Conservation (phyloP, 2,888 invertebrate species). For the Macrosiphum euphorbiae region DNA sequence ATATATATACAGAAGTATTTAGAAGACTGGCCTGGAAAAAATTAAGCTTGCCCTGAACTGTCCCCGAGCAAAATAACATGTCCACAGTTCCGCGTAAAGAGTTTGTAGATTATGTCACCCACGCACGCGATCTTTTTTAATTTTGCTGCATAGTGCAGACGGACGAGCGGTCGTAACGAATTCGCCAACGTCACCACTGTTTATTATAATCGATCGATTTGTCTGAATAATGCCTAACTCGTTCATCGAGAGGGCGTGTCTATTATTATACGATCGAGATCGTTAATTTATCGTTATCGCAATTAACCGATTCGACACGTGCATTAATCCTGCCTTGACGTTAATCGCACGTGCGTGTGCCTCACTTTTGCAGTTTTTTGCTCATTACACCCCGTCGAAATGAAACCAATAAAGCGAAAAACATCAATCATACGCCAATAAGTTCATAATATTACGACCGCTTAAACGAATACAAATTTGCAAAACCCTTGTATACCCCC, state of each 20-base stretch:
- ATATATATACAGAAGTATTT: background rate
- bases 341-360: background rate
- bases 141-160: background rate
- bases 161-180: background rate
- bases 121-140: background rate
- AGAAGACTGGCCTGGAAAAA: background rate
- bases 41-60: too few species aligned
- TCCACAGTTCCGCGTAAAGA: background rate
- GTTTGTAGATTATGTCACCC: background rate
- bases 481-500: background rate
- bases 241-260: background rate
- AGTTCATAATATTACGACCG: background rate
- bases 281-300: background rate
- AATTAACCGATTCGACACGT: slow-evolving; percentile 4
- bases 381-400: background rate
- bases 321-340: background rate
- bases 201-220: slow-evolving; percentile 9
- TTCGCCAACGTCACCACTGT: background rate
- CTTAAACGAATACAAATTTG: background rate
- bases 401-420: background rate
- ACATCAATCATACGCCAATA: background rate
- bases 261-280: background rate
- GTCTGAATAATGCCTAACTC: background rate
- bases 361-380: background rate
- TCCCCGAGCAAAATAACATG: background rate